These are phyloP conservation scores for Synanthedon tipuliformis DNA, from an alignment of 2,888 invertebrate genomes.

Conservation along the genomic window DNA sequence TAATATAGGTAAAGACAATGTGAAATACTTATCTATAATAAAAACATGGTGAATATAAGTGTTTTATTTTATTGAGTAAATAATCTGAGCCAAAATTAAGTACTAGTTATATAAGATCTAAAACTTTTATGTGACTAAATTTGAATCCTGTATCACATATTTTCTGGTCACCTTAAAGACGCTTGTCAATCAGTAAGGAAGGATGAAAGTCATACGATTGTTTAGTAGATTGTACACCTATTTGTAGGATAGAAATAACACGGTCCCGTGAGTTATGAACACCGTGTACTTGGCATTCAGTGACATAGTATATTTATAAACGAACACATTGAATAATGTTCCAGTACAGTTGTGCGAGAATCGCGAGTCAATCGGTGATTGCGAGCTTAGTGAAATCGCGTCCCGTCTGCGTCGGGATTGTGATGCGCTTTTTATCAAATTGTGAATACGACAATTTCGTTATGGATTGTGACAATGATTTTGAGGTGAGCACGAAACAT, in stretches of 20 bases:
- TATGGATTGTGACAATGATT: conserved; percentile 56
- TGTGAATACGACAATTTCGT: conserved; percentile 49
- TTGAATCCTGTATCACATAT: no score
- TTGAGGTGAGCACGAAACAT: conserved; percentile 38
- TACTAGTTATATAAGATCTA: no score
- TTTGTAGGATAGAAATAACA: neutral
- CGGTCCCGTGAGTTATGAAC: conserved; percentile 11
- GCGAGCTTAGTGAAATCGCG: conserved; percentile 18
- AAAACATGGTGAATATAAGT: no score
- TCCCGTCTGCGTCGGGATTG: conserved; percentile 13
- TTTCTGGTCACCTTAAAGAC: neutral
- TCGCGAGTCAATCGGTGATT: conserved; percentile 14
- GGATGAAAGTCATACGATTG: neutral
- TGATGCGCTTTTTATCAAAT: conserved; percentile 38
- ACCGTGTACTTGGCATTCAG: conserved; percentile 44
- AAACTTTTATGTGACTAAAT: no score
- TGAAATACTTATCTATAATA: no score
- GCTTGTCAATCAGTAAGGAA: neutral
- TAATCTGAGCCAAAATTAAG: no score
- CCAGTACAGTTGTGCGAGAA: conserved; percentile 36
- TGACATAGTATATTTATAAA: conserved; percentile 52
- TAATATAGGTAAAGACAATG: no score
- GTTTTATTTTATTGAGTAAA: no score
- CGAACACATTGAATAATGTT: conserved; percentile 25
- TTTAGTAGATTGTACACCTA: neutral